Conservation (phyloP, 1,140 invertebrate species). For the Procambarus clarkii region DNA sequence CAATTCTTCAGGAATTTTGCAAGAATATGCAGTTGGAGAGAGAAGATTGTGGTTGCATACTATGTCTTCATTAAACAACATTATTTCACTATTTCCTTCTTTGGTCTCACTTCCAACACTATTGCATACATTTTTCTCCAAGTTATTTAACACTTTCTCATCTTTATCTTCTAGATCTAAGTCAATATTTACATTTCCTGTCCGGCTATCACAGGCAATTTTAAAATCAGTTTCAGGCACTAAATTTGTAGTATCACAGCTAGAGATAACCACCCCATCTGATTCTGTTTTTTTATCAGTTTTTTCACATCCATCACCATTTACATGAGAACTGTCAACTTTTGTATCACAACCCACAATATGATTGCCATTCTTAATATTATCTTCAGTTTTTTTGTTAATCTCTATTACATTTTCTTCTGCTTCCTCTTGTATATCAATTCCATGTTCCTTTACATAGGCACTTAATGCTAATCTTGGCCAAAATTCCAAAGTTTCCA, state of each 20-base stretch:
- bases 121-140: neutral
- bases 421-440: slow-evolving; percentile 50
- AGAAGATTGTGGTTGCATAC: slow-evolving; percentile 67
- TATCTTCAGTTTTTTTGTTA: slow-evolving; percentile 41
- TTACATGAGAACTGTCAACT: slow-evolving; percentile 34
- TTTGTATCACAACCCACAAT: slow-evolving; percentile 26
- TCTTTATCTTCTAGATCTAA: slow-evolving; percentile 2
- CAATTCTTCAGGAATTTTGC: slow-evolving; percentile 33
- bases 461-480: slow-evolving; percentile 63
- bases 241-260: slow-evolving; percentile 59
- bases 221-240: slow-evolving; percentile 56
- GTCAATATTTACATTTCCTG: slow-evolving; percentile 30
- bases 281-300: slow-evolving; percentile 7
- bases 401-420: slow-evolving; percentile 29
- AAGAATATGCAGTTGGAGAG: slow-evolving; percentile 41
- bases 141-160: neutral
- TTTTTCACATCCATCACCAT: slow-evolving; percentile 40
- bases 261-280: slow-evolving; percentile 1
- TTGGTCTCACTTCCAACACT: slow-evolving; percentile 33
- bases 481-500: slow-evolving; percentile 60
- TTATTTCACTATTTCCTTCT: slow-evolving; percentile 18
- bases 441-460: slow-evolving; percentile 64
- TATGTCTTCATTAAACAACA: slow-evolving; percentile 69
- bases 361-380: neutral
- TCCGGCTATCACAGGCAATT: slow-evolving; percentile 56